phyloP scores from a whole-genome alignment of 1,140 invertebrate species.

The Tetragnatha versicolor region DNA sequence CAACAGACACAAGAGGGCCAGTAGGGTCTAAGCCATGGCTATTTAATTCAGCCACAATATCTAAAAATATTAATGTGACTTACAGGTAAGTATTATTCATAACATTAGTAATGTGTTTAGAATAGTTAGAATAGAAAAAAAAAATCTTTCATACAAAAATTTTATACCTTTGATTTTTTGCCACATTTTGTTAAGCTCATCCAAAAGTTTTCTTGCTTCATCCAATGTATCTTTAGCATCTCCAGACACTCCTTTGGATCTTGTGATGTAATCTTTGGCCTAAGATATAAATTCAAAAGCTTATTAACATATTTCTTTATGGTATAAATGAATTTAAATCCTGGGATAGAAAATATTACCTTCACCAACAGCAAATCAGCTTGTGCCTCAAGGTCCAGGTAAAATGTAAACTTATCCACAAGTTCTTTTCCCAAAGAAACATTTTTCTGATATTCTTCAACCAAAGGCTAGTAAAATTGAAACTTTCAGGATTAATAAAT shows the following conservation, averaged over 20 bases:
- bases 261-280: slow-evolving; percentile 40
- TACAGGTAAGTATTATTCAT: background rate
- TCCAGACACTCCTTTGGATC: slow-evolving; percentile 3
- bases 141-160: background rate
- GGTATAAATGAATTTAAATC: too few relatives aligned
- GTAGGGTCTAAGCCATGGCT: slow-evolving; percentile 42
- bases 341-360: too few relatives aligned
- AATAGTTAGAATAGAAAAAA: background rate
- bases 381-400: slow-evolving; percentile 58
- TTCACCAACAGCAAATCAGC: slow-evolving; percentile 55
- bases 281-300: background rate
- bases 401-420: slow-evolving; percentile 56
- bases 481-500: background rate
- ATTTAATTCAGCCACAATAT: slow-evolving; percentile 52
- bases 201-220: slow-evolving; percentile 69
- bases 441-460: slow-evolving; percentile 46
- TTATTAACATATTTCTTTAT: background rate
- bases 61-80: too few relatives aligned
- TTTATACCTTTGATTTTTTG: slow-evolving; percentile 45
- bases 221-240: slow-evolving; percentile 67
- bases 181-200: slow-evolving; percentile 66
- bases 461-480: slow-evolving; percentile 13
- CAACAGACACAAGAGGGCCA: slow-evolving; percentile 11
- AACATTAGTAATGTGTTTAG: background rate
- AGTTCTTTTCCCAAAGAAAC: slow-evolving; percentile 47